Conservation (phyloP, 2,888 invertebrate genomes). For the Clepsis dumicolana region DNA sequence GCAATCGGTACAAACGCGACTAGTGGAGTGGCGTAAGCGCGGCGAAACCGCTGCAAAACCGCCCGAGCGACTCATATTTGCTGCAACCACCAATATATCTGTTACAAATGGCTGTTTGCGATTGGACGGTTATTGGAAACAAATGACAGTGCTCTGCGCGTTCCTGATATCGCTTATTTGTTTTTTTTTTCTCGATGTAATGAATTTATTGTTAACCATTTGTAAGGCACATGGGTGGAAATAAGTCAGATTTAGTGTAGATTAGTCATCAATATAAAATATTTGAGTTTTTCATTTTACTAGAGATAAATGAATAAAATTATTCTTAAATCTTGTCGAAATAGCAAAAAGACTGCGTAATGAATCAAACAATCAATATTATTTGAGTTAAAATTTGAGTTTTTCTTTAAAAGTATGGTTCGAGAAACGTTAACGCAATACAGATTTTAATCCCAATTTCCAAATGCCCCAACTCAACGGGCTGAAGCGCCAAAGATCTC, state of each 20-base stretch:
- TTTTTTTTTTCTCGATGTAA: conserved; percentile 44
- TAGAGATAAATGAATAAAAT: too few relatives aligned
- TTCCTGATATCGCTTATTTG: conserved; percentile 59
- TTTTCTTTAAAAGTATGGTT: not conserved
- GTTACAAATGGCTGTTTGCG: conserved; percentile 76
- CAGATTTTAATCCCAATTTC: conserved; percentile 20
- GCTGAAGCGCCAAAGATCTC: conserved; percentile 26
- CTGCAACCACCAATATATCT: conserved; percentile 78
- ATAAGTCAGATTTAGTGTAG: not conserved
- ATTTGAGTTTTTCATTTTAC: too few relatives aligned
- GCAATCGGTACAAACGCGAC: conserved; percentile 72
- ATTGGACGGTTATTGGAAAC: conserved; percentile 77
- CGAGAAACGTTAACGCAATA: not conserved
- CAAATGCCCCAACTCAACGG: conserved; percentile 22
- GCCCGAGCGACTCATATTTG: conserved; percentile 71
- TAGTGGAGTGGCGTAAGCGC: conserved; percentile 24
- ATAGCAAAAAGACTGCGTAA: too few relatives aligned
- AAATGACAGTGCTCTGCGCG: conserved; percentile 63
- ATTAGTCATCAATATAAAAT: not conserved
- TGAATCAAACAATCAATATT: too few relatives aligned
- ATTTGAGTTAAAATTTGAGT: not conserved
- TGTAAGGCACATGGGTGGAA: conserved; percentile 39
- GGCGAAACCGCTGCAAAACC: conserved; percentile 36
- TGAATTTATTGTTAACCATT: conserved; percentile 50
- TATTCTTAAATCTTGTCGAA: too few relatives aligned